Percentiles rank a stretch among this genome's conserved stretches.
phyloP scores from a whole-genome alignment of 53 echinoderm and acorn worm genomes.

The Echinometra lucunter region DNA sequence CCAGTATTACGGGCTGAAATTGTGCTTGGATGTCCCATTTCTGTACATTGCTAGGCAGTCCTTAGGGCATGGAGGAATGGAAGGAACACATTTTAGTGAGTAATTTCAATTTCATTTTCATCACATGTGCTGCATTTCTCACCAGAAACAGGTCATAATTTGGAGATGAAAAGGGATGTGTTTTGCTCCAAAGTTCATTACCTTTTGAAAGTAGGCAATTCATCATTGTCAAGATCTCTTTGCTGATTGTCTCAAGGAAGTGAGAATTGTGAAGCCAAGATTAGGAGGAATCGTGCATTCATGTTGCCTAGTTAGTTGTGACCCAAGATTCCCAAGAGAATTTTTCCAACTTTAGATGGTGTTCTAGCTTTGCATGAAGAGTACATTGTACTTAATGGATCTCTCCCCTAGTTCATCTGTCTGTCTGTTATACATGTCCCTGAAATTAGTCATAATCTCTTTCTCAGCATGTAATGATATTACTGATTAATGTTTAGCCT shows the following conservation, averaged over 20 bases:
- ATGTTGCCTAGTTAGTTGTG: neutral
- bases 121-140: conserved; percentile 48
- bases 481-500: too few relatives aligned
- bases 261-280: conserved; percentile 36
- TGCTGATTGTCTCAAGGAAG: conserved; percentile 31
- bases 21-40: conserved; percentile 23
- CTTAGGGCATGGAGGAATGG: neutral
- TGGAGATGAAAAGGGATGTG: neutral
- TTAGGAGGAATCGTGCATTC: neutral
- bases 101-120: conserved; percentile 44
- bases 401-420: neutral
- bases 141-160: conserved; percentile 26
- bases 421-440: neutral
- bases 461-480: too few relatives aligned
- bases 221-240: conserved; percentile 36
- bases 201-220: neutral
- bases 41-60: neutral
- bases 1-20: conserved; percentile 10
- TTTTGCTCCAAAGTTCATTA: conserved; percentile 45
- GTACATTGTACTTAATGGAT: neutral
- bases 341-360: neutral
- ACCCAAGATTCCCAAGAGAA: conserved; percentile 15
- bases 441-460: too few relatives aligned
- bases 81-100: neutral
- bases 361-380: neutral